phyloP scores from a whole-genome alignment of 2,888 invertebrate genomes.

The Lasiommata megera region DNA sequence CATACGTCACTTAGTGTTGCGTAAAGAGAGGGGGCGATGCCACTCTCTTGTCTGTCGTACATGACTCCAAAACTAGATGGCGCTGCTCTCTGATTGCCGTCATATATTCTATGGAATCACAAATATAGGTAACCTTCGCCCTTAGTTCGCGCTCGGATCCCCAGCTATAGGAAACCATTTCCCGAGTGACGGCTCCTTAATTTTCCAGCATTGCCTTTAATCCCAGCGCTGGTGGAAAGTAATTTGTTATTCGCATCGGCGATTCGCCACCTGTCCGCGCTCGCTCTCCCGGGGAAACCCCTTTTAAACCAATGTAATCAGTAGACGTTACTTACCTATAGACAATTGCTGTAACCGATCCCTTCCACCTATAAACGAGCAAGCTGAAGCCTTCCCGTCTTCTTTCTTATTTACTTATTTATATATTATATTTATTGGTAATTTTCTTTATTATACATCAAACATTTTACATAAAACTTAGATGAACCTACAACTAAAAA shows the following conservation, averaged over 20 bases:
- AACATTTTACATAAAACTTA: no score
- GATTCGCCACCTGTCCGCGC: conserved; percentile 30
- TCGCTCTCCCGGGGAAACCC: conserved; percentile 22
- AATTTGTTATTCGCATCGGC: conserved; percentile 27
- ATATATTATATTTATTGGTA: no score
- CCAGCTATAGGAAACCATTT: conserved; percentile 1
- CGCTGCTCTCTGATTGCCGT: no score
- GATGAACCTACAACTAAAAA: no score
- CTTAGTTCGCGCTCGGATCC: not conserved
- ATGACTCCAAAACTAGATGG: no score
- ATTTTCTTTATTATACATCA: no score
- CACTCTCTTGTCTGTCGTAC: no score
- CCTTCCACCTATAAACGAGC: not conserved
- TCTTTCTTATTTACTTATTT: no score
- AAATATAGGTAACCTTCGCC: no score
- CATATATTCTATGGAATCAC: no score
- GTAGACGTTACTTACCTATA: not conserved
- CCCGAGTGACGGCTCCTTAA: conserved; percentile 16
- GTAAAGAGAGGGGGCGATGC: no score
- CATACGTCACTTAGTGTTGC: no score
- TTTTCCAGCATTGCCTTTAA: conserved; percentile 26
- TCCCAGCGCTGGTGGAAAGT: conserved; percentile 19
- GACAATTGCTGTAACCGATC: not conserved
- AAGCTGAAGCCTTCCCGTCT: not conserved
- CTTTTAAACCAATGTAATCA: conserved; percentile 24